Evolutionary conservation across 2,888 invertebrate species (phyloP).

Genomic region (Autographa gamma): DNA sequence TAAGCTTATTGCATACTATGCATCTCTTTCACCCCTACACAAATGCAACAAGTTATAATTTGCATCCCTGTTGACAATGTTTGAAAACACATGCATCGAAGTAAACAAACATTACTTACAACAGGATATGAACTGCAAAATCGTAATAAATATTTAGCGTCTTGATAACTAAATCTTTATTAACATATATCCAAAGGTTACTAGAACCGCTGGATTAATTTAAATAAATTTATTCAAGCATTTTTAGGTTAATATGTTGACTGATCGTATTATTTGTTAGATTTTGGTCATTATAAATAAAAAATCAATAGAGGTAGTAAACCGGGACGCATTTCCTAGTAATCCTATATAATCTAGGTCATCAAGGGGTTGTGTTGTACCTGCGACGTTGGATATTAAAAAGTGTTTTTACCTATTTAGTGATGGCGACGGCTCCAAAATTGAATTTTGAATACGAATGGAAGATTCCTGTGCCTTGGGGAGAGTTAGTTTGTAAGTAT

Average conservation of each 20-base stretch:
- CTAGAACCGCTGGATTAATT: not conserved
- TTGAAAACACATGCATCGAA: not conserved
- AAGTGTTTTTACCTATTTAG: not conserved
- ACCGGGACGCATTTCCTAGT: not conserved
- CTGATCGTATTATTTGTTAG: not conserved
- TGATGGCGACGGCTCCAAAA: conserved; percentile 7
- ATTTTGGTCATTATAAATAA: not conserved
- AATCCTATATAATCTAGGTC: not conserved
- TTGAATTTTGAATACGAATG: conserved; percentile 64
- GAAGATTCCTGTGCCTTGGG: conserved; percentile 88
- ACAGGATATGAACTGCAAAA: not conserved
- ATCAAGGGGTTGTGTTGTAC: not conserved
- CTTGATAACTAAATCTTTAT: conserved; percentile 1
- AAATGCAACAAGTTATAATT: not conserved
- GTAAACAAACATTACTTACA: not conserved
- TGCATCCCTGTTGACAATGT: not conserved
- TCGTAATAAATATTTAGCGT: not conserved
- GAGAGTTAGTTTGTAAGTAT: conserved; percentile 85
- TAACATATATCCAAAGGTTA: conserved; percentile 17
- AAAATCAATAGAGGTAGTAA: not conserved
- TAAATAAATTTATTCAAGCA: not conserved
- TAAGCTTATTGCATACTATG: not conserved
- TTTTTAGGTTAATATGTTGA: not conserved
- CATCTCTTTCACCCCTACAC: not conserved
- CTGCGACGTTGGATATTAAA: not conserved